phyloP scores from a whole-genome alignment of 2,888 invertebrate genomes.

The Rugalucina vietnamica region DNA sequence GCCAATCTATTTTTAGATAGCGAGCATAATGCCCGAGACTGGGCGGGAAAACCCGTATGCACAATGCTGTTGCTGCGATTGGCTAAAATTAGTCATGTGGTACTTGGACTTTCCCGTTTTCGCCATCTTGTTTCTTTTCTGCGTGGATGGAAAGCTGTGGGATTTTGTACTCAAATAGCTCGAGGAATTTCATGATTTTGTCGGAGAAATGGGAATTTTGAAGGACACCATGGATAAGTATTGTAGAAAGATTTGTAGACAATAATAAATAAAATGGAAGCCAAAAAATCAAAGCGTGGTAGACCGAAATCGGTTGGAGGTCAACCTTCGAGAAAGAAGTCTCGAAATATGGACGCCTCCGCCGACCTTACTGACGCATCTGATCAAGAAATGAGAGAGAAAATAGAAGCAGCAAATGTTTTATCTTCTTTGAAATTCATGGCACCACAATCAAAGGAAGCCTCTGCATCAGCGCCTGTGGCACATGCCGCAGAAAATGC shows the following conservation, averaged over 20 bases:
- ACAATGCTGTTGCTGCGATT: constrained; percentile 47
- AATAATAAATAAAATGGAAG: constrained; percentile 32
- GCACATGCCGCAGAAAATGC: neutral
- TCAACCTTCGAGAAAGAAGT: constrained; percentile 48
- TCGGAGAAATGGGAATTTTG: constrained; percentile 22
- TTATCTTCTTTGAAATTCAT: constrained; percentile 55
- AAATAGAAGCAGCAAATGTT: constrained; percentile 68
- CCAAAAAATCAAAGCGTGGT: constrained; percentile 44
- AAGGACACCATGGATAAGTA: constrained; percentile 11
- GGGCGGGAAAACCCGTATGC: constrained; percentile 68
- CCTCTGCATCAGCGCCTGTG: neutral
- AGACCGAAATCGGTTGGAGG: constrained; percentile 30
- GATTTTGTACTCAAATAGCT: constrained; percentile 52
- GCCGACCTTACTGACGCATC: no score
- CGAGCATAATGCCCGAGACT: constrained; percentile 16
- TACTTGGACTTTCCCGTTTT: constrained; percentile 73
- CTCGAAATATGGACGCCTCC: constrained; percentile 51
- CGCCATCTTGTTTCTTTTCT: constrained; percentile 64
- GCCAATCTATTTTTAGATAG: constrained; percentile 40
- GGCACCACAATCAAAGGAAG: constrained; percentile 29
- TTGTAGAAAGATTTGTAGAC: neutral
- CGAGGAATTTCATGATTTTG: constrained; percentile 41
- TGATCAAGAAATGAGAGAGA: constrained; percentile 66
- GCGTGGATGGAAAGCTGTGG: constrained; percentile 50
- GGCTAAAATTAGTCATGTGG: constrained; percentile 66